Conservation (phyloP, 2,888 invertebrate genomes). For the Megalurothrips usitatus region DNA sequence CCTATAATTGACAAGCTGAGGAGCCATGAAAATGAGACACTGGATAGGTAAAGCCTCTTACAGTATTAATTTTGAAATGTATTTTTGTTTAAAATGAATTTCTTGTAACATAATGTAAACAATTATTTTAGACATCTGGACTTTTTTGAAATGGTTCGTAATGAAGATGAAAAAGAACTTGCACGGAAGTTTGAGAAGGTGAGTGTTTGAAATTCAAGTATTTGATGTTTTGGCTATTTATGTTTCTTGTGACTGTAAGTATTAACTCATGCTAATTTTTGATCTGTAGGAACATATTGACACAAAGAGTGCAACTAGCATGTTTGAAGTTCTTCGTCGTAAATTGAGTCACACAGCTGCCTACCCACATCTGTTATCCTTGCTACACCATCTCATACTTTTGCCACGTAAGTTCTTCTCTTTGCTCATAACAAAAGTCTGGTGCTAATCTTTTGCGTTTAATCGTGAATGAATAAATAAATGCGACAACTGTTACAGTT, state of each 20-base stretch:
- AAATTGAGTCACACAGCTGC: conserved; percentile 89
- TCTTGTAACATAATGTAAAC: conserved; percentile 23
- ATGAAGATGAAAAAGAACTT: conserved; percentile 92
- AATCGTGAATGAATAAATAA: neutral
- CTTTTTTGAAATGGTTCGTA: conserved; percentile 97
- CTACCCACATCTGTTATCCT: conserved; percentile 85
- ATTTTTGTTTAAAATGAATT: neutral
- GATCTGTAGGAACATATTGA: conserved; percentile 72
- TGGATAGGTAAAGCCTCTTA: conserved; percentile 59
- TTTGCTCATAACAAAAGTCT: neutral
- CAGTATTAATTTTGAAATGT: neutral
- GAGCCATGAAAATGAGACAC: conserved; percentile 87
- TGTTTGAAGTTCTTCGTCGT: conserved; percentile 84
- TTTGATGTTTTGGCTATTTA: neutral
- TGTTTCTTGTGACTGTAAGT: neutral
- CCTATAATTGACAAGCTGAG: conserved; percentile 91
- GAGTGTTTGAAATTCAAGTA: conserved; percentile 37
- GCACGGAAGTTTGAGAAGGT: conserved; percentile 80
- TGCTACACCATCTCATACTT: conserved; percentile 57
- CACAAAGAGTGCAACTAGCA: conserved; percentile 85
- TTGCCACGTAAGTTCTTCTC: conserved; percentile 38
- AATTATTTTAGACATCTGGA: conserved; percentile 73
- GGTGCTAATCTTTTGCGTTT: too few species aligned
- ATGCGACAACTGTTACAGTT: conserved; percentile 51
- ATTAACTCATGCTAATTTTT: neutral